These are phyloP conservation scores for Ephialtes manifestator DNA, from an alignment of 2,888 invertebrate species.

Conservation along the genomic window DNA sequence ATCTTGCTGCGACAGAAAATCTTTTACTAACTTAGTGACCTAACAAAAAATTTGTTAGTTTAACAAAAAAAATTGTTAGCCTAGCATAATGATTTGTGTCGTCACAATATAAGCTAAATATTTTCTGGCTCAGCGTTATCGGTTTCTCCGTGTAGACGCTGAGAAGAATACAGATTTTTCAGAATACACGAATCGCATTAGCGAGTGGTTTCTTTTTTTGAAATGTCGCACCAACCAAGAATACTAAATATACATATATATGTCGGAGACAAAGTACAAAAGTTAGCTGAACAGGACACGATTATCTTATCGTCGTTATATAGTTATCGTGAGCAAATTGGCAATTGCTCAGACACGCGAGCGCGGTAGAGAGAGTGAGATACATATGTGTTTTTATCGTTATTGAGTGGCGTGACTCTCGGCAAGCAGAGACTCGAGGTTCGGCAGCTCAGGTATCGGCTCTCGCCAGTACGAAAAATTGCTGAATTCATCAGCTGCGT, in stretches of 20 bases:
- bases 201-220: conserved; percentile 46
- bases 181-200: conserved; percentile 37
- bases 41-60: too few relatives aligned
- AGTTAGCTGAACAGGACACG: conserved; percentile 75
- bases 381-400: conserved; percentile 38
- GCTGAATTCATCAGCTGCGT: conserved; percentile 91
- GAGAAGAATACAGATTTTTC: conserved; percentile 9
- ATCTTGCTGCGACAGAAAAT: too few relatives aligned
- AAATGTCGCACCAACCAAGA: conserved; percentile 71
- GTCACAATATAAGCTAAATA: too few relatives aligned
- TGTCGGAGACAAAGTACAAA: conserved; percentile 76
- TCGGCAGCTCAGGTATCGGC: conserved; percentile 90
- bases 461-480: conserved; percentile 98
- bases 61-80: too few relatives aligned
- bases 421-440: conserved; percentile 75
- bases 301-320: conserved; percentile 63
- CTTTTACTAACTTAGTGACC: too few relatives aligned
- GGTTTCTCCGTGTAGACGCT: neutral
- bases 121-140: too few relatives aligned
- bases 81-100: too few relatives aligned
- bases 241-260: conserved; percentile 56
- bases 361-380: conserved; percentile 21
- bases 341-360: conserved; percentile 41
- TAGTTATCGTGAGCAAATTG: conserved; percentile 57
- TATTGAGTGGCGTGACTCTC: conserved; percentile 74